Evolutionary conservation across 1,140 invertebrate species (phyloP).

Genomic region (Ephestia elutella): DNA sequence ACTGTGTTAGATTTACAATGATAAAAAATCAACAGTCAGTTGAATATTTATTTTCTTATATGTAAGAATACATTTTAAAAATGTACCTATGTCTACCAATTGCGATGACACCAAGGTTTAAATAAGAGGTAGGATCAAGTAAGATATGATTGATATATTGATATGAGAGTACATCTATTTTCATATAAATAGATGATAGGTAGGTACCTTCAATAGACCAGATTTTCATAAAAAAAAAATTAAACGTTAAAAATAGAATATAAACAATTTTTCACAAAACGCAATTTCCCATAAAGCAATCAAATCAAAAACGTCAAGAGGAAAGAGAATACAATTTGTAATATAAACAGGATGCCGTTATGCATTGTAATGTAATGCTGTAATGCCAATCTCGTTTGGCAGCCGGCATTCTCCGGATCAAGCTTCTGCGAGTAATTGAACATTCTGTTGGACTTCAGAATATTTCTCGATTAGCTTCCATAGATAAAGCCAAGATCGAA

Average conservation of each 20-base stretch:
- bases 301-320: not conserved
- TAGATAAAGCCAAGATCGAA: too few relatives aligned
- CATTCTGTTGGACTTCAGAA: conserved; percentile 53
- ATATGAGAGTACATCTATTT: too few relatives aligned
- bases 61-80: too few relatives aligned
- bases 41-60: too few relatives aligned
- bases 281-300: not conserved
- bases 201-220: too few relatives aligned
- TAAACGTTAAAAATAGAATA: conserved; percentile 24
- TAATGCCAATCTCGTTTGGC: conserved; percentile 37
- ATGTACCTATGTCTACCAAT: too few relatives aligned
- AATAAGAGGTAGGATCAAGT: too few relatives aligned
- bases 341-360: conserved; percentile 23
- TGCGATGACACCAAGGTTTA: too few relatives aligned
- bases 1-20: too few relatives aligned
- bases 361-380: conserved; percentile 29
- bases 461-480: conserved; percentile 35
- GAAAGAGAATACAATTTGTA: not conserved
- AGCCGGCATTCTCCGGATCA: conserved; percentile 32
- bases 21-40: too few relatives aligned
- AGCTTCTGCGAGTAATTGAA: conserved; percentile 50
- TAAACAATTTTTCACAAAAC: conserved; percentile 5
- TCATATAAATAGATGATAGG: too few relatives aligned
- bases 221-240: conserved; percentile 8
- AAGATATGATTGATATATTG: too few relatives aligned